Evolutionary conservation across 1,140 invertebrate genomes (phyloP), one percentile per base, ranked within the genome.

Genomic region (Heterodera carotae): DNA sequence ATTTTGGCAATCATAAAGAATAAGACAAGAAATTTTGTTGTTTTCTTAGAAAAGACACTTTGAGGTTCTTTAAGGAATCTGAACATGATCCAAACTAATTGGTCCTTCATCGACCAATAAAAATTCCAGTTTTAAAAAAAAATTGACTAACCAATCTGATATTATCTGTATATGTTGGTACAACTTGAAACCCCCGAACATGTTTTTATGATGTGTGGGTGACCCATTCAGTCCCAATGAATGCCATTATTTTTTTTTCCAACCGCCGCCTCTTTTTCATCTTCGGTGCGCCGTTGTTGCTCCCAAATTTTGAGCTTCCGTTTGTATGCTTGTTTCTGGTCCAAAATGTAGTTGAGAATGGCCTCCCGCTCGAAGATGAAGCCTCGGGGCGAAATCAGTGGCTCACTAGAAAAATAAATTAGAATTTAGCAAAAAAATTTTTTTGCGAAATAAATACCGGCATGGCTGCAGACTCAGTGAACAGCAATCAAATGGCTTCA

Each of bases 401-500:
- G 83, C 34, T 88, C 78, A 74, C 85, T 85, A 69, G 78, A 85
- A 62, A 27, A 67, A 18, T 59, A 76, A 31, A 78, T 77, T n/a
- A 29, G 12, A 22, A 27, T 64, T n/a, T 36, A 53, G 22, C 33
- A 73, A 75, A 56, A 34, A 67, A 62, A 74, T 60, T 18, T 48
- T 53, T 53, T 39, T 12, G 56, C 33, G 22, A 59, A n/a, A n/a
- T n/a, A 8, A 27, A 71, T 67, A 92, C 87, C 92, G 91, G 87
- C 95, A 97, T 2, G 97, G 96, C 87, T 99, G 97, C 75, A 99
- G 89, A 7, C 95, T 97, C 27, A 99, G 89, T 84, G 93, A 97
- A 88, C 97, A 99, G 86, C 95, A 98, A 89, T 99, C 97, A 89
- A 99, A 99, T 87, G 93, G 94, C 88, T 97, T 97, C 0, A 99